Conservation (phyloP, 1,140 invertebrate genomes). For the Apis dorsata region DNA sequence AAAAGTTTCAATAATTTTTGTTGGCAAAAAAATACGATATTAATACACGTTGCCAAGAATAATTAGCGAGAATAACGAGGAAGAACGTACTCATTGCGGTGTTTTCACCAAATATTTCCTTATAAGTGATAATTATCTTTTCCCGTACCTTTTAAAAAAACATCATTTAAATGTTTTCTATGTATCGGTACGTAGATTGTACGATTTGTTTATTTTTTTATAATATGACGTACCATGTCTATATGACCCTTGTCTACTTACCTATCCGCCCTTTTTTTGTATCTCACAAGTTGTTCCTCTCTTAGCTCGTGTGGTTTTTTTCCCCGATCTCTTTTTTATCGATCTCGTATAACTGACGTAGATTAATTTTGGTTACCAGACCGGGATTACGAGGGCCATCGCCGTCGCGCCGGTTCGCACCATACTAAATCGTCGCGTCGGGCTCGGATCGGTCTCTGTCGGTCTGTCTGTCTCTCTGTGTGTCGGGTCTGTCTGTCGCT, state of each 20-base stretch:
- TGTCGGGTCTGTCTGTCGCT: conserved; percentile 72
- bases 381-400: conserved; percentile 87
- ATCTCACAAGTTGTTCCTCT: conserved; percentile 45
- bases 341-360: conserved; percentile 75
- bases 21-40: conserved; percentile 18
- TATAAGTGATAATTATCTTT: neutral
- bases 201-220: conserved; percentile 11
- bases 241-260: conserved; percentile 35
- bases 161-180: conserved; percentile 15
- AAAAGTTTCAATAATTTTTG: conserved; percentile 8
- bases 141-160: neutral
- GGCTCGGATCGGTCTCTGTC: conserved; percentile 77
- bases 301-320: conserved; percentile 49
- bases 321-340: conserved; percentile 32
- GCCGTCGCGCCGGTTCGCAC: conserved; percentile 89
- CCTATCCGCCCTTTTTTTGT: conserved; percentile 36
- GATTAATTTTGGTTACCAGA: conserved; percentile 81
- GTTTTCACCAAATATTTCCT: conserved; percentile 10
- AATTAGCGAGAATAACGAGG: conserved; percentile 65
- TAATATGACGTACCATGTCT: conserved; percentile 14
- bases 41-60: conserved; percentile 24
- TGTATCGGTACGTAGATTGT: conserved; percentile 7
- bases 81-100: conserved; percentile 44
- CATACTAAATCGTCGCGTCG: conserved; percentile 84
- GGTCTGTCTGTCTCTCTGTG: conserved; percentile 73